These are phyloP conservation scores for Aquatica leii DNA, from an alignment of 2,888 invertebrate genomes.

Conservation along the genomic window DNA sequence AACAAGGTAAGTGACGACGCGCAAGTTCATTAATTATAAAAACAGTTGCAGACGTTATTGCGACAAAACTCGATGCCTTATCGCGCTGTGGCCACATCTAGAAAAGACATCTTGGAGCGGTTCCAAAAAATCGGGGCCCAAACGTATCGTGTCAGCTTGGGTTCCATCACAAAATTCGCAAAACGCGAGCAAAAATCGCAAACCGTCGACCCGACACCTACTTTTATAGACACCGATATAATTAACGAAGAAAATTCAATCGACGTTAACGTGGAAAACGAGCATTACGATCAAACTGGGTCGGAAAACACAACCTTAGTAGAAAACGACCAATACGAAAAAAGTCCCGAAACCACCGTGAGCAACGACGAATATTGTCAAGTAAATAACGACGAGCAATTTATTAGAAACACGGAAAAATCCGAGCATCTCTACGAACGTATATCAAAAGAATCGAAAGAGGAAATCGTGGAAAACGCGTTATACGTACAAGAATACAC, in stretches of 20 bases:
- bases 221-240: slow-evolving; percentile 41
- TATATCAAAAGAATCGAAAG: slow-evolving; percentile 29
- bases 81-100: slow-evolving; percentile 16
- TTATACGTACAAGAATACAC: too few relatives aligned
- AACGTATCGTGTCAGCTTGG: slow-evolving; percentile 51
- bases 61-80: slow-evolving; percentile 45
- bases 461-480: background rate
- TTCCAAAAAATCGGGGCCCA: slow-evolving; percentile 53
- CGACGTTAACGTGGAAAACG: slow-evolving; percentile 10
- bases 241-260: slow-evolving; percentile 31
- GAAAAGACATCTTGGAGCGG: slow-evolving; percentile 48
- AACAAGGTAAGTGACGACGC: too few relatives aligned
- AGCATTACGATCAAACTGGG: slow-evolving; percentile 1
- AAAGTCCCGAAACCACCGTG: slow-evolving; percentile 10
- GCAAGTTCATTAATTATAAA: too few relatives aligned
- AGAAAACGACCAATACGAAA: slow-evolving; percentile 35
- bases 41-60: slow-evolving; percentile 23
- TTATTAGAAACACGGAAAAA: slow-evolving; percentile 37
- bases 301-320: slow-evolving; percentile 2
- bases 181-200: slow-evolving; percentile 11
- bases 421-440: slow-evolving; percentile 35
- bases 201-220: slow-evolving; percentile 2
- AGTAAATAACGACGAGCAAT: slow-evolving; percentile 31
- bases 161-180: slow-evolving; percentile 39
- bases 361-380: too few relatives aligned